Base-by-base conservation (phyloP, 2,113 vertebrate species). In the Rhinichthys klamathensis region DNA sequence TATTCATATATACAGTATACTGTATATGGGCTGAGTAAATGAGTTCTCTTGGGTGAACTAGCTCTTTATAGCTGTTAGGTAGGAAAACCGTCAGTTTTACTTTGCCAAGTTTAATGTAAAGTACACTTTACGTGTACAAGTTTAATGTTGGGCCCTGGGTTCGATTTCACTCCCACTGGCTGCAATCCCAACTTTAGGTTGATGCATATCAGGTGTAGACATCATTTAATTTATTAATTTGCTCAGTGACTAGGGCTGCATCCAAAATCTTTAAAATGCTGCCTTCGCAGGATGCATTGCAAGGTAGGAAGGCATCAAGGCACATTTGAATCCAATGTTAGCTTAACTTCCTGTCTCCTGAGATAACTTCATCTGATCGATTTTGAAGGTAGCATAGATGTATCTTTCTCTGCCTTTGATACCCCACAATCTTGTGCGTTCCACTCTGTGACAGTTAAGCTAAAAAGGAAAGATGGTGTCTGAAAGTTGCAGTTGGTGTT, bases 211-310 rank as follows among this genome's bases (percentile, higher is more conserved):
- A 91, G 91, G 90, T 93, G 90, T 90, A 90, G 89, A 91, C 91
- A 91, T 94, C 86, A 51, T 86, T 86, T 91, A 91, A 82, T 92
- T 94, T 90, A 92, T 92, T 87, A 88, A 92, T 93, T 91, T 92
- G 82, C 63, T 87, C 91, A 80, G 89, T n/a, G 89, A 93, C 15
- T 51, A 51, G 4, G 49, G 15, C 49, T 51, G 13, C 49, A 0
- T 51, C 49, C 49, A 16, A 51, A 51, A 16, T 51, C 49, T 51
- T 51, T 15, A 51, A 51, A 51, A 5, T 51, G 49, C 46, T 49
- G 13, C 46, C 12, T 49, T 49, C 3, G 46, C 13, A 49, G 3
- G 46, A 46, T 46, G 46, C 46, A 13, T 46, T 46, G 11, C 46
- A 46, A 46, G 44, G 46, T 49, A 49, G 46, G 46, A 51, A 51